These are phyloP conservation scores for Dromius quadrimaculatus DNA, from an alignment of 2,888 invertebrate species.

Conservation along the genomic window DNA sequence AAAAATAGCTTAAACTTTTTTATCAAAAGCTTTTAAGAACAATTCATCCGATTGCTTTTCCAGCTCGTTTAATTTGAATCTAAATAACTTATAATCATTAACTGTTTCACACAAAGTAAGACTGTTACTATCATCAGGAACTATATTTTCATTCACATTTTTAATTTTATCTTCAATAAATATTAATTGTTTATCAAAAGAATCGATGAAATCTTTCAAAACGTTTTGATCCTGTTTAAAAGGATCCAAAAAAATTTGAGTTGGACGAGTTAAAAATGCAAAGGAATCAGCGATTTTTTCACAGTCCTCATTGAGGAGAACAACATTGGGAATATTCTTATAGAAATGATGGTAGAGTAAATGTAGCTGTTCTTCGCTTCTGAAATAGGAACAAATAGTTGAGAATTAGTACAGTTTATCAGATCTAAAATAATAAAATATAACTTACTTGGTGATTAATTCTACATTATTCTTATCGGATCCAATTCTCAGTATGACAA, in stretches of 20 bases:
- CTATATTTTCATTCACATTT: constrained; percentile 20
- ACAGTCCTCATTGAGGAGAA: constrained; percentile 56
- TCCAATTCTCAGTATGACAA: constrained; percentile 56
- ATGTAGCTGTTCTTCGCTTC: constrained; percentile 27
- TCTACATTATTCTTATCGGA: constrained; percentile 5
- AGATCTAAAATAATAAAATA: background rate
- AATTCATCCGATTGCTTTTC: constrained; percentile 58
- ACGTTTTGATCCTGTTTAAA: constrained; percentile 15
- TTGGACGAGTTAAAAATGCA: constrained; percentile 12
- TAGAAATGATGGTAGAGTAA: constrained; percentile 42
- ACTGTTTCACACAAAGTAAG: constrained; percentile 37
- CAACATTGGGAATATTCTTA: constrained; percentile 63
- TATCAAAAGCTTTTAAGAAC: constrained; percentile 23
- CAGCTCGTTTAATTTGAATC: constrained; percentile 55
- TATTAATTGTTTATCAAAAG: constrained; percentile 56
- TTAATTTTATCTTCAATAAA: constrained; percentile 54
- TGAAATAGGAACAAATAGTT: constrained; percentile 6
- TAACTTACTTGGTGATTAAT: constrained; percentile 21
- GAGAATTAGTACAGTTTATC: background rate
- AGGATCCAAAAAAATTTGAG: constrained; percentile 42
- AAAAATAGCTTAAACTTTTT: constrained; percentile 7
- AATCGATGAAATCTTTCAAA: constrained; percentile 55
- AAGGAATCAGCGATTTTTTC: background rate
- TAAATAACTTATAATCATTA: constrained; percentile 54
- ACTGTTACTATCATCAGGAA: background rate